A percentile compares a stretch with the other conserved stretches of the same genome.
phyloP scores from a whole-genome alignment of 2,113 vertebrate species.

The Catharus bicknelli region DNA sequence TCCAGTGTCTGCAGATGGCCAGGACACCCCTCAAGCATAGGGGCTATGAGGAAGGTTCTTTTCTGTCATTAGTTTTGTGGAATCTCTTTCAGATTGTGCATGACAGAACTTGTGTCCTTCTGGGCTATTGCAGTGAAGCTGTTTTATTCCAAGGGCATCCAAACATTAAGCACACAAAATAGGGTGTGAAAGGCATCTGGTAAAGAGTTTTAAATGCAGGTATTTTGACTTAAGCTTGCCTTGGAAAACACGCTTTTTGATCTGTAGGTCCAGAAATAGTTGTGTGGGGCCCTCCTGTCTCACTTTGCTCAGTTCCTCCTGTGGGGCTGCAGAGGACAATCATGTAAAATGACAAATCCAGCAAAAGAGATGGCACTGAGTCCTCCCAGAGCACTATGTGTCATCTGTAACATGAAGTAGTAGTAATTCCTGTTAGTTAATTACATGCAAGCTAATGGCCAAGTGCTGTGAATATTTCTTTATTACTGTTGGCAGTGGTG shows the following conservation, averaged over 20 bases:
- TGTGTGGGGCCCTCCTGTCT: not conserved
- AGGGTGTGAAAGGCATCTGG: not conserved
- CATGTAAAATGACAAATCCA: not conserved
- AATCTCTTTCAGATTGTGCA: not conserved
- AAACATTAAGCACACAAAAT: not conserved
- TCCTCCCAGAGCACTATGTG: not conserved
- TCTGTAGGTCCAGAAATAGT: not conserved
- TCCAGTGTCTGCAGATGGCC: not conserved
- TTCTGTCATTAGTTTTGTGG: not conserved
- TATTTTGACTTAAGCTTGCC: not conserved
- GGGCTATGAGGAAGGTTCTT: not conserved
- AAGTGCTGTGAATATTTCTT: not conserved
- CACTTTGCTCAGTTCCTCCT: not conserved
- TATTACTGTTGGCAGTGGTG: not conserved
- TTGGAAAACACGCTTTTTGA: not conserved
- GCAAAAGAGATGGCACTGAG: not conserved
- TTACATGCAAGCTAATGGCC: not conserved
- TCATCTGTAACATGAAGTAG: not conserved
- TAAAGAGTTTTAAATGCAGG: not conserved
- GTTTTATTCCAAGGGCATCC: not conserved
- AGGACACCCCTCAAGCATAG: rapidly evolving
- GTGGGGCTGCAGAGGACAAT: not conserved
- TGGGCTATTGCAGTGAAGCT: not conserved
- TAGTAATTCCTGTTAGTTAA: not conserved
- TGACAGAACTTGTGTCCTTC: not conserved